These are phyloP conservation scores for Arremon aurantiirostris DNA, from an alignment of 2,797 vertebrate species.

Conservation along the genomic window DNA sequence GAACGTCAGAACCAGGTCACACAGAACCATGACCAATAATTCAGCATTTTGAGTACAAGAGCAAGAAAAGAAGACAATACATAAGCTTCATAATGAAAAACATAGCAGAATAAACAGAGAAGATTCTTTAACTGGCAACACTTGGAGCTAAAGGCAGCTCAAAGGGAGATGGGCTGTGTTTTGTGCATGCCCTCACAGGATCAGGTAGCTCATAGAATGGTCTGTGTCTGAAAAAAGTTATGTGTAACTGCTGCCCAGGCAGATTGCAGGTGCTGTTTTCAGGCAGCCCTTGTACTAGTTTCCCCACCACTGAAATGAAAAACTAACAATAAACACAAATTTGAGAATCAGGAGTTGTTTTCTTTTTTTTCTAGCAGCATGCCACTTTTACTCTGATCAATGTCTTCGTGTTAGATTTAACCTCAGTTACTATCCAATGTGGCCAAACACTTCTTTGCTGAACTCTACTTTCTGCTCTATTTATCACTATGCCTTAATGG, in stretches of 20 bases:
- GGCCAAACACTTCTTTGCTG: background rate
- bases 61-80: constrained; percentile 47
- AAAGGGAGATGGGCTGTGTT: background rate
- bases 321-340: background rate
- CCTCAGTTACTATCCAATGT: background rate
- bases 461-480: background rate
- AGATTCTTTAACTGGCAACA: constrained; percentile 12
- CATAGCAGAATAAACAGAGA: constrained; percentile 47
- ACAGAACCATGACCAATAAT: constrained; percentile 42
- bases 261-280: background rate
- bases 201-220: background rate
- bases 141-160: background rate
- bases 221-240: background rate
- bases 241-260: background rate
- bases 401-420: background rate
- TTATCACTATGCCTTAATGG: background rate
- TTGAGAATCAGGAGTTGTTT: background rate
- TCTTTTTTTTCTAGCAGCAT: background rate
- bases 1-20: constrained; percentile 48
- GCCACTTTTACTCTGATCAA: background rate
- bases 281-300: background rate
- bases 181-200: background rate
- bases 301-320: background rate
- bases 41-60: background rate
- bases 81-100: constrained; percentile 49